Percentiles rank a stretch among this genome's conserved stretches.
Conservation (phyloP, 2,113 vertebrate species). For the Chelonoidis abingdonii region DNA sequence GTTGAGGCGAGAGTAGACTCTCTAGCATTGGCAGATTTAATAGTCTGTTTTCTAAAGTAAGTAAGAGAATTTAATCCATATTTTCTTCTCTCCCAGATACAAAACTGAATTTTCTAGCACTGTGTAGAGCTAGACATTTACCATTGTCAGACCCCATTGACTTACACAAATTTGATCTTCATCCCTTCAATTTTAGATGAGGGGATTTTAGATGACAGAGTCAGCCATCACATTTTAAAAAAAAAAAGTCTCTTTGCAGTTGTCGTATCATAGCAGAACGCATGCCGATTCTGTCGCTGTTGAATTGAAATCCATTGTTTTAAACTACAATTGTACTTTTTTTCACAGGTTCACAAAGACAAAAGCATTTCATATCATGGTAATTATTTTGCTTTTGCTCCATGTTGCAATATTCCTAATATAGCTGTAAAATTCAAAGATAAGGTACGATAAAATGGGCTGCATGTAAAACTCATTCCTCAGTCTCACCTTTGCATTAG, state of each 20-base stretch:
- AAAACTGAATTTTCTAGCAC: not conserved
- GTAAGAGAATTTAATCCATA: not conserved
- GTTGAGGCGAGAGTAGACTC: not conserved
- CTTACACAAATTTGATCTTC: not conserved
- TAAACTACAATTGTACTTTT: conserved; percentile 19
- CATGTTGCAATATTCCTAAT: not conserved
- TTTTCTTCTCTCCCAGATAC: not conserved
- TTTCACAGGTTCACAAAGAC: not conserved
- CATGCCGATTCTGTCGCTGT: rapidly evolving
- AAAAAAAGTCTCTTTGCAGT: not conserved
- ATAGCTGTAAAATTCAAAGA: conserved; percentile 15
- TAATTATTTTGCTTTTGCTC: not conserved
- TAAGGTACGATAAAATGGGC: conserved; percentile 8
- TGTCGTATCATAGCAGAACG: not conserved
- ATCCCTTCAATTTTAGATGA: rapidly evolving
- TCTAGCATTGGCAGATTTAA: conserved; percentile 15
- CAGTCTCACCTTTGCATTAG: not conserved
- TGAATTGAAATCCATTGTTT: not conserved
- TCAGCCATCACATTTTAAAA: not conserved
- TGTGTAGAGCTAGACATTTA: not conserved
- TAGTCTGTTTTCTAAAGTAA: not conserved
- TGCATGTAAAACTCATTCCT: not conserved
- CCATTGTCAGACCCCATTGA: not conserved
- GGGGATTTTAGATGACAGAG: rapidly evolving
- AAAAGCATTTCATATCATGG: conserved; percentile 52